phyloP scores from a whole-genome alignment of 2,113 vertebrate genomes.

The Cyanoramphus novaezelandiae region DNA sequence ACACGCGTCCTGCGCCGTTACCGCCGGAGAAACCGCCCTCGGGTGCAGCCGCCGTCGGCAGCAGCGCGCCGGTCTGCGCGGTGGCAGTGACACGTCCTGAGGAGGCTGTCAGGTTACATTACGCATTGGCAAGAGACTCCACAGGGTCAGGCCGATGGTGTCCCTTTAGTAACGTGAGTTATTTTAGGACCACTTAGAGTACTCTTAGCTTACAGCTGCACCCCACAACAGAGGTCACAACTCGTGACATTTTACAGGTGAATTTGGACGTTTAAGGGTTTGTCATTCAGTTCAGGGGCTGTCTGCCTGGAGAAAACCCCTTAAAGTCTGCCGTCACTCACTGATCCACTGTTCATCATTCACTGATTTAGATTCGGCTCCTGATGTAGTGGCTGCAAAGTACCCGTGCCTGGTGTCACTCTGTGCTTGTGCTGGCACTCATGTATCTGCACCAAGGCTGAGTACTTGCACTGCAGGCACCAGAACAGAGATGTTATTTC shows the following conservation, averaged over 20 bases:
- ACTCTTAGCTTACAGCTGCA: not conserved
- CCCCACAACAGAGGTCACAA: not conserved
- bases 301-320: not conserved
- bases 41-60: accelerated
- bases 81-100: accelerated
- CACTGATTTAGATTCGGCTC: not conserved
- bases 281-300: not conserved
- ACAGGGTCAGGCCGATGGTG: accelerated
- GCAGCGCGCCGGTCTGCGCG: accelerated
- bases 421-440: not conserved
- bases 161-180: accelerated
- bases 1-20: no score
- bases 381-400: accelerated
- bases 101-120: not conserved
- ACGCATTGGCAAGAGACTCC: not conserved
- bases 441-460: accelerated
- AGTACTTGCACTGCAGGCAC: not conserved
- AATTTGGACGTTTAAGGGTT: not conserved
- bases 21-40: not conserved
- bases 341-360: not conserved
- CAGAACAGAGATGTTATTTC: not conserved
- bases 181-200: not conserved
- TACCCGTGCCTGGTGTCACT: accelerated
- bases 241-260: not conserved
- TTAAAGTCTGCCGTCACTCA: not conserved